A percentile compares a stretch with the other conserved stretches of the same genome.
phyloP scores from a whole-genome alignment of 1,140 invertebrate genomes.

The Ruditapes philippinarum region DNA sequence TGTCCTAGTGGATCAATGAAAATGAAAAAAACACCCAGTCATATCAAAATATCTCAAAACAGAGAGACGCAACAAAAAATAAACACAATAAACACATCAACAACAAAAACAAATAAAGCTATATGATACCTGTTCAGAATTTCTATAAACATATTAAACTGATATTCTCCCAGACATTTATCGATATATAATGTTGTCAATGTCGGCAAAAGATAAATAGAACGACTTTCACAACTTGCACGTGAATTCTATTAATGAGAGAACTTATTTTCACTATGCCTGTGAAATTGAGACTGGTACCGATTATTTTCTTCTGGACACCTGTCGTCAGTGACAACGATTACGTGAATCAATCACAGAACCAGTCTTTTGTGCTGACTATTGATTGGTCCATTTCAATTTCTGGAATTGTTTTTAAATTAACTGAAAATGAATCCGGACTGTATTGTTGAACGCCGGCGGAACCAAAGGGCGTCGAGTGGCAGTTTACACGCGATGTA shows the following conservation, averaged over 20 bases:
- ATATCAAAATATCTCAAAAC: too few relatives aligned
- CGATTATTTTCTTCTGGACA: constrained; percentile 8
- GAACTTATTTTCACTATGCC: neutral
- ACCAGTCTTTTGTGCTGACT: neutral
- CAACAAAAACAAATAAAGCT: neutral
- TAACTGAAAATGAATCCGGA: neutral
- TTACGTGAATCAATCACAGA: constrained; percentile 18
- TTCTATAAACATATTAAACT: neutral
- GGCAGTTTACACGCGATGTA: neutral
- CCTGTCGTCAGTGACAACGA: neutral
- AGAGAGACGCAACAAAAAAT: too few relatives aligned
- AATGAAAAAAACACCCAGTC: too few relatives aligned
- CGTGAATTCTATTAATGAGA: neutral
- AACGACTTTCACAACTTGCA: neutral
- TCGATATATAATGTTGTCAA: neutral
- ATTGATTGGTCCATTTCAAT: neutral
- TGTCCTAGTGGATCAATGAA: too few relatives aligned
- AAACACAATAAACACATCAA: too few relatives aligned
- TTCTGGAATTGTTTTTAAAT: constrained; percentile 8
- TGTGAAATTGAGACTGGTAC: constrained; percentile 9
- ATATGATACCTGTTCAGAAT: constrained; percentile 8
- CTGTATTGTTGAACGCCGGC: neutral
- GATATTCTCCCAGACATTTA: neutral
- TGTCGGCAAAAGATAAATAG: neutral
- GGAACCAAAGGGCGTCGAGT: neutral